Evolutionary conservation across 2,113 vertebrate genomes (phyloP).

Genomic region (Gymnorhina tibicen): DNA sequence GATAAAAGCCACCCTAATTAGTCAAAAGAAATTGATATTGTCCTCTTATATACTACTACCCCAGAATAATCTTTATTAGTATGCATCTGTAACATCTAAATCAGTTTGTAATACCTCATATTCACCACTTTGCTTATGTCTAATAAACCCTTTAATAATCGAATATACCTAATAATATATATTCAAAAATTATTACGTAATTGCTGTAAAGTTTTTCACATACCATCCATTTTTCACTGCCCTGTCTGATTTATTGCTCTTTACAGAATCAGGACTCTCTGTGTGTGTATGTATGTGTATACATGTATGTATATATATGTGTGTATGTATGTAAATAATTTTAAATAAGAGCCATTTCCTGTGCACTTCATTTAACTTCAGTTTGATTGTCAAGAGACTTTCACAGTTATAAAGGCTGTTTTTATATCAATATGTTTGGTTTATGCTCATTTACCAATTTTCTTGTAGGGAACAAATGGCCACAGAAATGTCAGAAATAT

Average conservation of each 20-base stretch:
- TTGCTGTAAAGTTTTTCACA: neutral
- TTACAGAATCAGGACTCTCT: neutral
- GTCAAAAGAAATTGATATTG: neutral
- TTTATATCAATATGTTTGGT: neutral
- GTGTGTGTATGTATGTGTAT: neutral
- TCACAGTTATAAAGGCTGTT: neutral
- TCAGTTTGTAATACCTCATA: neutral
- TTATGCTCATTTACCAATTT: conserved; percentile 56
- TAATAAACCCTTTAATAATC: neutral
- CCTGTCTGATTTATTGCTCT: neutral
- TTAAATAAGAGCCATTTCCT: neutral
- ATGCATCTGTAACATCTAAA: neutral
- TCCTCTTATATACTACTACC: neutral
- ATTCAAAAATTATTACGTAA: neutral
- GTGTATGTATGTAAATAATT: neutral
- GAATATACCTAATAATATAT: neutral
- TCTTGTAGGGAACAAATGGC: conserved; percentile 95
- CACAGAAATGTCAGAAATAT: conserved; percentile 90
- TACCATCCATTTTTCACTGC: neutral
- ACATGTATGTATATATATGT: rapidly evolving
- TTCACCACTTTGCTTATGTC: neutral
- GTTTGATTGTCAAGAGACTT: neutral
- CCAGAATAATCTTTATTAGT: neutral
- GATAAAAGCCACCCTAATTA: neutral
- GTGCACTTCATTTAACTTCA: neutral